Conservation (phyloP, 2,888 invertebrate species). For the Caenorhabditis sp. region DNA sequence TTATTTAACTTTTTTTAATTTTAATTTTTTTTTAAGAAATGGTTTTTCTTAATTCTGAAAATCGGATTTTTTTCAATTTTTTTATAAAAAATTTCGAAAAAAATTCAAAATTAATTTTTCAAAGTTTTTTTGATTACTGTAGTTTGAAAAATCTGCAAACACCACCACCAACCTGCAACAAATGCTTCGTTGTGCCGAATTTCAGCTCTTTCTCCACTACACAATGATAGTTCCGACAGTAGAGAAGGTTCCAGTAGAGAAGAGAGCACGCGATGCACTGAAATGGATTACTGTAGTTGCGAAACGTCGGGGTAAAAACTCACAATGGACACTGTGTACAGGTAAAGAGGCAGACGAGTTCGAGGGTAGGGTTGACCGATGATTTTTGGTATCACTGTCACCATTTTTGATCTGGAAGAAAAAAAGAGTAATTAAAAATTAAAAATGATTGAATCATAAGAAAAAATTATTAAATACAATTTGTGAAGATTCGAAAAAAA, state of each 20-base stretch:
- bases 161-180: slow-evolving; percentile 54
- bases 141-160: no score
- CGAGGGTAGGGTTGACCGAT: slow-evolving; percentile 51
- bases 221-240: slow-evolving; percentile 69
- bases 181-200: slow-evolving; percentile 25
- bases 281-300: slow-evolving; percentile 24
- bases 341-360: slow-evolving; percentile 58
- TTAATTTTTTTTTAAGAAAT: no score
- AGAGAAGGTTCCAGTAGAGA: slow-evolving; percentile 72
- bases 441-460: not conserved
- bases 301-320: slow-evolving; percentile 20
- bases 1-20: no score
- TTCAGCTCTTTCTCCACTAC: slow-evolving; percentile 6
- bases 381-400: slow-evolving; percentile 62
- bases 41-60: no score
- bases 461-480: not conserved
- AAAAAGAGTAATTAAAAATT: not conserved
- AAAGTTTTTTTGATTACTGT: no score
- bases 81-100: no score
- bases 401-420: slow-evolving; percentile 46
- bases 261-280: slow-evolving; percentile 72
- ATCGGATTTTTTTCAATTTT: no score
- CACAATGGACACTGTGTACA: slow-evolving; percentile 71
- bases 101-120: no score
- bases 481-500: no score